phyloP scores from a whole-genome alignment of 2,113 vertebrate genomes.

The Periophthalmus modestus region DNA sequence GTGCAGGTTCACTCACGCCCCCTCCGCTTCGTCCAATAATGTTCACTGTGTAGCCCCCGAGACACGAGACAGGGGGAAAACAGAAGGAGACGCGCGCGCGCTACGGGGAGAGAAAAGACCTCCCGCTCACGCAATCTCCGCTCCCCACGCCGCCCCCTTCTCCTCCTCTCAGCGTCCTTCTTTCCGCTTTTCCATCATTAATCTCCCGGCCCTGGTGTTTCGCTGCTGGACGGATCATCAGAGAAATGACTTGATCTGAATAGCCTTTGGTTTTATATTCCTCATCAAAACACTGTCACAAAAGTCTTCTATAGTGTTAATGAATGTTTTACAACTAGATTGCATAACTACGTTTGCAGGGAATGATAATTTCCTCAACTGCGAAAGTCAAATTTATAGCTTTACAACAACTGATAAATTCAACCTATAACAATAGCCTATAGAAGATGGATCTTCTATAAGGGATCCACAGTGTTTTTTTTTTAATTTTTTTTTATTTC shows the following conservation, averaged over 20 bases:
- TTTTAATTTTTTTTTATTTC: no score
- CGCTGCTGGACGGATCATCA: background rate
- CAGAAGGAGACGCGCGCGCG: conserved; percentile 25
- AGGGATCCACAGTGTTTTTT: no score
- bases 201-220: conserved; percentile 30
- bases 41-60: conserved; percentile 28
- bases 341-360: background rate
- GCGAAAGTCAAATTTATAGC: background rate
- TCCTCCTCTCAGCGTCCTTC: conserved; percentile 25
- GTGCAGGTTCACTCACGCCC: conserved; percentile 42
- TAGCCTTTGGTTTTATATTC: background rate
- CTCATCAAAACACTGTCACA: background rate
- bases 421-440: no score
- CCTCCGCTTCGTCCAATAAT: conserved; percentile 38
- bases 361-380: background rate
- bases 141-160: conserved; percentile 22
- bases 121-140: conserved; percentile 50
- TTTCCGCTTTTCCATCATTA: conserved; percentile 34
- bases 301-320: background rate
- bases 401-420: no score
- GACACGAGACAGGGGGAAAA: conserved; percentile 1
- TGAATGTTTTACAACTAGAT: background rate
- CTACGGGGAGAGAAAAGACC: conserved; percentile 40
- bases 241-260: background rate
- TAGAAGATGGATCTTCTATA: no score